Evolutionary conservation across 2,113 vertebrate genomes (phyloP).

Genomic region (Pseudonaja textilis): DNA sequence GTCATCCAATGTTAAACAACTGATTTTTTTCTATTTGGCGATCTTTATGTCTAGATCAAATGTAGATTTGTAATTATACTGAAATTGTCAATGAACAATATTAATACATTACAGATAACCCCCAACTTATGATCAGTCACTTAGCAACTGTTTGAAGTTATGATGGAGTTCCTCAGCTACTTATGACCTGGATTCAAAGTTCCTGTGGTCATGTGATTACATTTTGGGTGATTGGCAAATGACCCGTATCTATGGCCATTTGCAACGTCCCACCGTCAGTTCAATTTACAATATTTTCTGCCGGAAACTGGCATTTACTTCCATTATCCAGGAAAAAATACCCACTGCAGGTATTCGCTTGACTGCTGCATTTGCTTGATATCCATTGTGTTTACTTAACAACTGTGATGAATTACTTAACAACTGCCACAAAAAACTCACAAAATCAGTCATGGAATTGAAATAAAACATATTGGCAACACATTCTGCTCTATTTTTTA

Average conservation of each 20-base stretch:
- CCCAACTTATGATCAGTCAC: not conserved
- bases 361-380: not conserved
- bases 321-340: not conserved
- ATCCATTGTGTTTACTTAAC: not conserved
- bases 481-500: not conserved
- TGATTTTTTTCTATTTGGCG: not conserved
- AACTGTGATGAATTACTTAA: not conserved
- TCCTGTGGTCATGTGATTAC: not conserved
- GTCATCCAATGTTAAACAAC: not conserved
- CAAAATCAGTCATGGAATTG: no score
- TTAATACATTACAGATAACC: not conserved
- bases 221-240: not conserved
- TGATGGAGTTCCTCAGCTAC: not conserved
- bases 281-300: not conserved
- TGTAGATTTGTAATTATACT: not conserved
- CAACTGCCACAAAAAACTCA: no score
- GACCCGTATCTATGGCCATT: no score
- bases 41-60: not conserved
- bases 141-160: not conserved
- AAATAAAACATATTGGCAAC: not conserved
- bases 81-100: not conserved
- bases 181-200: not conserved
- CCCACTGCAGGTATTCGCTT: not conserved
- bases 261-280: not conserved
- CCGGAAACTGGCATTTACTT: not conserved